These are phyloP conservation scores for Helarctos malayanus DNA, from an alignment of 2,797 vertebrate species.

Conservation along the genomic window DNA sequence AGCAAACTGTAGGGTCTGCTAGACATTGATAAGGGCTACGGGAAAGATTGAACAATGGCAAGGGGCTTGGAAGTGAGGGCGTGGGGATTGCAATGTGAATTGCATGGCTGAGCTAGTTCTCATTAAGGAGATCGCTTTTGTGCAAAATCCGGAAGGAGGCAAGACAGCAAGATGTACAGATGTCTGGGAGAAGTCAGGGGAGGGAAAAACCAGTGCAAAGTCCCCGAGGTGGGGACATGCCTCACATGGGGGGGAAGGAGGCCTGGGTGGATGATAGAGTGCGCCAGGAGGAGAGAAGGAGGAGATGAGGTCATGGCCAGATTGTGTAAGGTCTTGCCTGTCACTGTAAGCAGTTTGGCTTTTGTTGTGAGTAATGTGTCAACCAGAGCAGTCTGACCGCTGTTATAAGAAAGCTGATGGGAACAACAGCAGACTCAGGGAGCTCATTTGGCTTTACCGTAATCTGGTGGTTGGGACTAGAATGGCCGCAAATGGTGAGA, in stretches of 20 bases:
- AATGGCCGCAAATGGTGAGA: not conserved
- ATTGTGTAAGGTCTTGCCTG: not conserved
- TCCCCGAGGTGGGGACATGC: not conserved
- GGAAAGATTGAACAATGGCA: not conserved
- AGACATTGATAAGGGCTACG: not conserved
- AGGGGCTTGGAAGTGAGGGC: not conserved
- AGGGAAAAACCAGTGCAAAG: not conserved
- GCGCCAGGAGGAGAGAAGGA: not conserved
- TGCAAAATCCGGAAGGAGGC: not conserved
- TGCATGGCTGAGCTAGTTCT: not conserved
- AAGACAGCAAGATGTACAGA: not conserved
- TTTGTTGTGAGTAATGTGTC: not conserved
- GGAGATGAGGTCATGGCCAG: not conserved
- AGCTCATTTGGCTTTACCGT: not conserved
- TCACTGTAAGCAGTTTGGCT: not conserved
- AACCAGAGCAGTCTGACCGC: not conserved
- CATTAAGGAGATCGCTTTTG: not conserved
- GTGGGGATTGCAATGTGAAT: not conserved
- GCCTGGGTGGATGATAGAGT: no score
- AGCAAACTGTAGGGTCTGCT: not conserved
- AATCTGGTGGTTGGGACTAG: not conserved
- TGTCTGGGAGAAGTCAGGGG: not conserved
- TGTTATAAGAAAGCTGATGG: not conserved
- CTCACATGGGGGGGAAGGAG: not conserved
- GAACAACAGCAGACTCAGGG: not conserved